Evolutionary conservation across 2,888 invertebrate species (phyloP).

Genomic region (Baccha elongata): DNA sequence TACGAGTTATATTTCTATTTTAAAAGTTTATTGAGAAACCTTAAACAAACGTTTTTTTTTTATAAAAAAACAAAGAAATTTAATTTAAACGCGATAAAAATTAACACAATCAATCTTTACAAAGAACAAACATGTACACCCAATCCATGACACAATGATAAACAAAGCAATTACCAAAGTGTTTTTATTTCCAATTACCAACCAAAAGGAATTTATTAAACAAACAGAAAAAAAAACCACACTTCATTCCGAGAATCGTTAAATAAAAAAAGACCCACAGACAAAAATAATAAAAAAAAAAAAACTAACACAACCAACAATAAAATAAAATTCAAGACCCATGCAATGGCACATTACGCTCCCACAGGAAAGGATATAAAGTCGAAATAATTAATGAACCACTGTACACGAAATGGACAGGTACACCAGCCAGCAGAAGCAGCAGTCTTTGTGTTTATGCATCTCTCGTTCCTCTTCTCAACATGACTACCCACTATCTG

Average conservation of each 20-base stretch:
- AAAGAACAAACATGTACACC: too few relatives aligned
- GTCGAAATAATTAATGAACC: slow-evolving; percentile 67
- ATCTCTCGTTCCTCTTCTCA: not conserved
- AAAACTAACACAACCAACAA: slow-evolving; percentile 5
- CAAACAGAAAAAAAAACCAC: not conserved
- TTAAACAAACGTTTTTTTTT: too few relatives aligned
- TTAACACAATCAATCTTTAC: too few relatives aligned
- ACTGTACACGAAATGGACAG: slow-evolving; percentile 60
- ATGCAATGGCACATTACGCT: slow-evolving; percentile 22
- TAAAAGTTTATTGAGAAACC: too few relatives aligned
- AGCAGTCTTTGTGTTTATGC: slow-evolving; percentile 18
- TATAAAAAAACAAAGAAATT: too few relatives aligned
- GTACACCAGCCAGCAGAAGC: slow-evolving; percentile 34
- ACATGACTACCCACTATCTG: not conserved
- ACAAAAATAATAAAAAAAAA: not conserved
- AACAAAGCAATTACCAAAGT: too few relatives aligned
- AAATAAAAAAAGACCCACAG: slow-evolving; percentile 9
- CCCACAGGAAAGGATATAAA: slow-evolving; percentile 35
- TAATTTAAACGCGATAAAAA: too few relatives aligned
- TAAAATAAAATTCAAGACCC: slow-evolving; percentile 18
- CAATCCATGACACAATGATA: too few relatives aligned
- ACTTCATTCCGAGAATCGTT: slow-evolving; percentile 34
- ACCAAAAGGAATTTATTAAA: not conserved
- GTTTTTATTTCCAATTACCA: not conserved
- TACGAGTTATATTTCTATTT: too few relatives aligned